Evolutionary conservation across 2,888 invertebrate species (phyloP).

Genomic region (Caenorhabditis sulstoni): DNA sequence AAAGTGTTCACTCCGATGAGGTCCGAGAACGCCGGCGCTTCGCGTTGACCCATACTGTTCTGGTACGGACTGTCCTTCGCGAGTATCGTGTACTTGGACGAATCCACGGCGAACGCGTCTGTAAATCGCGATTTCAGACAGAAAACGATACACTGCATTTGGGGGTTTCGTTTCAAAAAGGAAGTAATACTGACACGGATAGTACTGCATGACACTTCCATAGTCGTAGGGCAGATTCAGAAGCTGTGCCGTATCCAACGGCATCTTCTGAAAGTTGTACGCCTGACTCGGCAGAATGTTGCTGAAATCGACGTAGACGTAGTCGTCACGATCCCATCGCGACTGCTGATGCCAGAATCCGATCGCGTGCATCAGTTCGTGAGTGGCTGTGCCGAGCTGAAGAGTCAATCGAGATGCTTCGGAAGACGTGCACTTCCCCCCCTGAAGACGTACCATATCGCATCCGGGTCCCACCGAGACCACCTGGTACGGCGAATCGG

Average conservation of each 20-base stretch:
- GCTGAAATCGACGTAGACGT: constrained; percentile 55
- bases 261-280: constrained; percentile 64
- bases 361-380: constrained; percentile 64
- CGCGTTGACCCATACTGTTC: constrained; percentile 64
- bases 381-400: constrained; percentile 63
- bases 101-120: constrained; percentile 64
- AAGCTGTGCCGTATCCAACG: constrained; percentile 41
- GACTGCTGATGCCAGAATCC: constrained; percentile 67
- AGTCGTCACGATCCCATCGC: constrained; percentile 59
- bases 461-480: constrained; percentile 64
- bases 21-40: constrained; percentile 64
- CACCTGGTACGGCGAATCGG: constrained; percentile 45
- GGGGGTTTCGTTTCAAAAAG: constrained; percentile 2
- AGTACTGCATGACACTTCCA: constrained; percentile 72
- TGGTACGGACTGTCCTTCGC: constrained; percentile 54
- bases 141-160: too few relatives aligned
- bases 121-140: constrained; percentile 1
- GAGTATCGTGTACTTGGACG: constrained; percentile 49
- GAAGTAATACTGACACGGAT: constrained; percentile 26
- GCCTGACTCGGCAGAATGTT: constrained; percentile 56
- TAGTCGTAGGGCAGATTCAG: constrained; percentile 61
- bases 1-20: constrained; percentile 59
- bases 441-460: constrained; percentile 37
- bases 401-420: constrained; percentile 22
- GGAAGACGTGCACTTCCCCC: not conserved